Evolutionary conservation across 2,888 invertebrate genomes (phyloP), one percentile per base, ranked within the genome.

Genomic region (Prosopocoilus inquinatus): DNA sequence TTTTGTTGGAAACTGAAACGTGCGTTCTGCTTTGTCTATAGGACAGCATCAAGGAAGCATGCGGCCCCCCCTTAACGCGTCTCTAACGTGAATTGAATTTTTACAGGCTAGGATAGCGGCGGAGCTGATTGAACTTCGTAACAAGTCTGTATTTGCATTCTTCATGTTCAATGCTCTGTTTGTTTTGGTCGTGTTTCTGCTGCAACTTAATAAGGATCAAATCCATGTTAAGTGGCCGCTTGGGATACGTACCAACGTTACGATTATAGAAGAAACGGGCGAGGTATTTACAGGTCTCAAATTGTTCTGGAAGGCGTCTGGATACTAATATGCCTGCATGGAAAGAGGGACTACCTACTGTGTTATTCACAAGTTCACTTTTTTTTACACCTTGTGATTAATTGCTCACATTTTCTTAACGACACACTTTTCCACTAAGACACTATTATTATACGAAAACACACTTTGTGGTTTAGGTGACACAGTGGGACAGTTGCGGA

Each of bases 131-230:
- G 96, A 96, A 77, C 88, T 97, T 76, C 86, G 97, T 76, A 97
- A 97, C 87, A 95, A 96, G 80, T 93, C 94, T 74, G 94, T 95
- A 75, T 95, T 96, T 81, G 94, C 93, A 77, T 96, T 97, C 88
- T 91, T 97, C 84, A 97, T 98, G 96, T 91, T 97, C 86, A 99
- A 98, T 88, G 94, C 96, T 80, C 88, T 98, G 77, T 98, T 97
- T 88, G 94, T 97, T 79, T 89, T 98, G 83, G 93, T 96, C 81
- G 96, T 98, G 76, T 94, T 98, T 83, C 90, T 98, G 80, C 90
- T 99, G 79, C 97, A 98, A 88, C 87, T 97, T 81, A 96, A 97
- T 84, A 96, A 96, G 88, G 94, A 96, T 84, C 92, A 93, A 82
- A 88, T 97, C 79, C 94, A 96, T 84, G 89, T 96, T 81, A 87